Evolutionary conservation across 2,888 invertebrate species (phyloP), one percentile per base, ranked within the genome.

Genomic region (Creontiades dilutus): DNA sequence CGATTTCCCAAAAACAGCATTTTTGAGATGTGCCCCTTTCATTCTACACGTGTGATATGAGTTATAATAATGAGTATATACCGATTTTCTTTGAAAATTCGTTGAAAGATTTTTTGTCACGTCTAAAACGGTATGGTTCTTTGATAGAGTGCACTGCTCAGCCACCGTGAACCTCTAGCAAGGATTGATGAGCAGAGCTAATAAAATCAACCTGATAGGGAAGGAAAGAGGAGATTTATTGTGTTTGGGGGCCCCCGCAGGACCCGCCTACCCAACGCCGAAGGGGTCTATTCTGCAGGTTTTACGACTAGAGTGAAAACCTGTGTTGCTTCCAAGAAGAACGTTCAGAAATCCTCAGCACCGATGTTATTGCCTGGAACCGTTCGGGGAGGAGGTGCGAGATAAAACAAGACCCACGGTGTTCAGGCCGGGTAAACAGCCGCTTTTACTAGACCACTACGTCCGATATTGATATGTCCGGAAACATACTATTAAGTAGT

Each of bases 301-400:
- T 68, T 68, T 68, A 68, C 68, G 68, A 68, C 68, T 19, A 68
- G 68, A 68, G 68, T 68, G 68, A 19, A 68, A 68, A 68, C 68
- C 68, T 68, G 68, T 68, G 68, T 68, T 23, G 68, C 23, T 23
- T 13, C 61, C 68, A n/a, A 16, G 11, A 19, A 68, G 11, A 23
- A 12, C 23, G 19, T 68, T 11, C 68, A 68, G 68, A 68, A 68
- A 68, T 68, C 68, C 68, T 68, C 68, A 68, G 68, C 19, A 68
- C 68, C 68, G 68, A 68, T 68, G 68, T 68, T 68, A 68, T 68
- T 68, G 68, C 68, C 23, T 23, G 68, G 68, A 68, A 68, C 68
- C 23, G 68, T 12, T 19, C 61, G 19, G 19, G 61, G 19, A 19
- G 16, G 61, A 19, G n/a, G 19, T 19, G 61, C 3, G 68, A n/a